Evolutionary conservation across 2,113 vertebrate genomes (phyloP).

Genomic region (Pteropus alecto): DNA sequence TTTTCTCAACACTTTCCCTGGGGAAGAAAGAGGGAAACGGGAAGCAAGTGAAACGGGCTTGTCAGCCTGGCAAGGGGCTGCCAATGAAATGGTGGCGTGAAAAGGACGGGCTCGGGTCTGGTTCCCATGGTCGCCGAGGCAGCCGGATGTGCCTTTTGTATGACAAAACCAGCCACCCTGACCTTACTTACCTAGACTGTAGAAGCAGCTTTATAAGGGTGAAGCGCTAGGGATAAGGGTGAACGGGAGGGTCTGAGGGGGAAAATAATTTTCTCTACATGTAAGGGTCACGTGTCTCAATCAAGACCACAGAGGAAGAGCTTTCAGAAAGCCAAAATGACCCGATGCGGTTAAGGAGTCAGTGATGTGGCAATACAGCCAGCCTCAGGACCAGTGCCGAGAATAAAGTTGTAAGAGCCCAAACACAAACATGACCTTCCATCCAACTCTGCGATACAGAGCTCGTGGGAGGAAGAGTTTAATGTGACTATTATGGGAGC

Average conservation of each 20-base stretch:
- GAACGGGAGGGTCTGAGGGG: not conserved
- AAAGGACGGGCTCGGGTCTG: not conserved
- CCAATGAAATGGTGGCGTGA: constrained; percentile 50
- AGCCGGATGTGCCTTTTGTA: accelerated
- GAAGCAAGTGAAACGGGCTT: not conserved
- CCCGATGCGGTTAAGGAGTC: accelerated
- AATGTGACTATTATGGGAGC: accelerated
- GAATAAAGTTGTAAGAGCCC: not conserved
- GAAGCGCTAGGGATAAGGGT: not conserved
- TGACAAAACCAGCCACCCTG: not conserved
- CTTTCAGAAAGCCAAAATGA: not conserved
- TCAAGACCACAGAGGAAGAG: not conserved
- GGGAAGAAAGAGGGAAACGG: constrained; percentile 49
- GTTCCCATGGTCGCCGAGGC: not conserved
- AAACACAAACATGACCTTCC: not conserved
- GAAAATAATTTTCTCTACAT: not conserved
- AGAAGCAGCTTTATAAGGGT: not conserved
- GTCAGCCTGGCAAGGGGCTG: not conserved
- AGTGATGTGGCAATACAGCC: accelerated
- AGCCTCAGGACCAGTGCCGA: accelerated
- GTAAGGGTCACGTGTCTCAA: not conserved
- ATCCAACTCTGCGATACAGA: not conserved
- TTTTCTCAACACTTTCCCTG: constrained; percentile 95
- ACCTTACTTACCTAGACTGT: not conserved
- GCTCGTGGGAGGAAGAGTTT: not conserved